These are phyloP conservation scores for Psittacula cyanocephala DNA, from an alignment of 2,113 vertebrate species.

Conservation along the genomic window DNA sequence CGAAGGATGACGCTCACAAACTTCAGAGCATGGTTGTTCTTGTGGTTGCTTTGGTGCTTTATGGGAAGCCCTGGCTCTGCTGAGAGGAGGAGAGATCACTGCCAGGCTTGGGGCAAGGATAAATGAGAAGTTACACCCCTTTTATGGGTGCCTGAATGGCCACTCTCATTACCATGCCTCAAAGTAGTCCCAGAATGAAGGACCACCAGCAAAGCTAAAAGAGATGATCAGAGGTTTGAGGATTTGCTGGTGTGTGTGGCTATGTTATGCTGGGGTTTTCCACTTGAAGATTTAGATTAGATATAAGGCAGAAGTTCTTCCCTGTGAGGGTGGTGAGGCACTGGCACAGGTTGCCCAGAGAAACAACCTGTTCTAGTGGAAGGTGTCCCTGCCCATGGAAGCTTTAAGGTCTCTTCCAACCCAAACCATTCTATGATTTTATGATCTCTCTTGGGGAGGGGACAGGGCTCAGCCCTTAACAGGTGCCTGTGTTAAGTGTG, in stretches of 20 bases:
- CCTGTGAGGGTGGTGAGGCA: background rate
- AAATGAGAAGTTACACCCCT: background rate
- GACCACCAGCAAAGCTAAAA: background rate
- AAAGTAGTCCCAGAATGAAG: background rate
- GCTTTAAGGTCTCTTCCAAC: background rate
- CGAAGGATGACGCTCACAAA: background rate
- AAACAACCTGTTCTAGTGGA: background rate
- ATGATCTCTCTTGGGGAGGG: background rate
- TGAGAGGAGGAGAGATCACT: background rate
- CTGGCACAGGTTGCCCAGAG: background rate
- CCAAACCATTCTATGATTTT: background rate
- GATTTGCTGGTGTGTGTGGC: background rate
- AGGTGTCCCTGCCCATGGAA: background rate
- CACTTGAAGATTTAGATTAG: background rate
- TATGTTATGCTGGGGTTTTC: background rate
- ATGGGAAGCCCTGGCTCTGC: background rate
- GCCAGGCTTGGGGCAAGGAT: background rate
- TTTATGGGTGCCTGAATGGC: background rate
- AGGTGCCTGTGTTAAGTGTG: background rate
- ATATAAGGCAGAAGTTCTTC: background rate
- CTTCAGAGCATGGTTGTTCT: background rate
- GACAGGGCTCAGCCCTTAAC: background rate
- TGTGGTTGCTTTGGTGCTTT: background rate
- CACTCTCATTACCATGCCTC: background rate
- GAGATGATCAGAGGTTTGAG: background rate